phyloP scores from a whole-genome alignment of 2,888 invertebrate species.

The Acleris laterana region DNA sequence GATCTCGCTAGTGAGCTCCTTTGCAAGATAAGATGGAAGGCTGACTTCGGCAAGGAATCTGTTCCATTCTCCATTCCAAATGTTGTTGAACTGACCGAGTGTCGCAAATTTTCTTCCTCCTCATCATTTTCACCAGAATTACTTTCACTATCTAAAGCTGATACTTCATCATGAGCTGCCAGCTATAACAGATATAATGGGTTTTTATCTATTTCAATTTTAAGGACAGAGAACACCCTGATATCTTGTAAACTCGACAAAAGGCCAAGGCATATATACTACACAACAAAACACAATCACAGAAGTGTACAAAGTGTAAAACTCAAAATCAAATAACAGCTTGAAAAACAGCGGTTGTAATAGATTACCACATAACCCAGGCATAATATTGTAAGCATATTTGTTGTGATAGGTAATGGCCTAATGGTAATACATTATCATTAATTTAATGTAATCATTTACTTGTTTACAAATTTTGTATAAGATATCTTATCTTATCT shows the following conservation, averaged over 20 bases:
- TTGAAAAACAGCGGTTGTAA: no score
- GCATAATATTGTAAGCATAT: not conserved
- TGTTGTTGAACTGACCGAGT: slow-evolving; percentile 69
- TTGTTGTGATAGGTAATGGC: slow-evolving; percentile 9
- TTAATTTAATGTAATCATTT: no score
- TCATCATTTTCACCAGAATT: slow-evolving; percentile 73
- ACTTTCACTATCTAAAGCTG: slow-evolving; percentile 76
- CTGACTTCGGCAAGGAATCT: slow-evolving; percentile 78
- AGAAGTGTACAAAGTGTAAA: no score
- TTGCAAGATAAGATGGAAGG: slow-evolving; percentile 92
- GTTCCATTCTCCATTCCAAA: slow-evolving; percentile 55
- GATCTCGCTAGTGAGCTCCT: slow-evolving; percentile 93
- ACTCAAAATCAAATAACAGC: no score
- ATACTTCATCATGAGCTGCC: slow-evolving; percentile 85
- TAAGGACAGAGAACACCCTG: no score
- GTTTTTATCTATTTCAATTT: no score
- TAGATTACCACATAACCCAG: no score
- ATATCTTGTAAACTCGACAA: no score
- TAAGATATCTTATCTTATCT: slow-evolving; percentile 13
- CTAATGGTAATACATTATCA: not conserved
- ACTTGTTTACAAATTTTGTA: no score
- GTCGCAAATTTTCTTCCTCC: slow-evolving; percentile 69
- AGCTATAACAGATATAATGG: slow-evolving; percentile 54
- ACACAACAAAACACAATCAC: no score
- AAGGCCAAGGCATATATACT: no score